A percentile compares a stretch with the other conserved stretches of the same genome.
phyloP scores from a whole-genome alignment of 1,140 invertebrate species.

The Cyrtorhinus lividipennis region DNA sequence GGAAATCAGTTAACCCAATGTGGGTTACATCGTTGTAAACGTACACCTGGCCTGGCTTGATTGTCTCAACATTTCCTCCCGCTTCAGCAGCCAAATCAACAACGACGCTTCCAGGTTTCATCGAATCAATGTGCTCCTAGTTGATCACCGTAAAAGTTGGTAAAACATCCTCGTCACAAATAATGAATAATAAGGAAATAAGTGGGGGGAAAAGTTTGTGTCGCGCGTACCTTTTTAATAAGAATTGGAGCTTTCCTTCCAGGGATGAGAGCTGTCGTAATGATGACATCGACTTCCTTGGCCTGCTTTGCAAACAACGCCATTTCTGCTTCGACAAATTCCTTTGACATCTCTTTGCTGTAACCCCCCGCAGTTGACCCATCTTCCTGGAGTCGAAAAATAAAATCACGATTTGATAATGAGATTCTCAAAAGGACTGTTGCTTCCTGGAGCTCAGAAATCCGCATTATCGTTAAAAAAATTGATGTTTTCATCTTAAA shows the following conservation, averaged over 20 bases:
- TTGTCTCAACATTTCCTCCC: slow-evolving; percentile 78
- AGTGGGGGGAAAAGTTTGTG: not conserved
- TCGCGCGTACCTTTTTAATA: slow-evolving; percentile 51
- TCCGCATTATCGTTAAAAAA: not conserved
- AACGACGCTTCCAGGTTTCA: slow-evolving; percentile 80
- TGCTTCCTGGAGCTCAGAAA: not conserved
- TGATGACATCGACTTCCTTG: slow-evolving; percentile 64
- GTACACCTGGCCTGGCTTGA: slow-evolving; percentile 60
- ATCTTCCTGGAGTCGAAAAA: slow-evolving; percentile 46
- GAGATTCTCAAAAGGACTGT: too few species aligned
- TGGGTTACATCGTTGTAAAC: slow-evolving; percentile 66
- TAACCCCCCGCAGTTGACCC: slow-evolving; percentile 73
- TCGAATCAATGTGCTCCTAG: slow-evolving; percentile 65
- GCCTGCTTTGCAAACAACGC: slow-evolving; percentile 73
- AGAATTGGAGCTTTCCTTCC: slow-evolving; percentile 70
- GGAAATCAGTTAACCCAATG: slow-evolving; percentile 72
- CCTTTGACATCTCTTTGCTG: slow-evolving; percentile 81
- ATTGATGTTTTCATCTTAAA: slow-evolving; percentile 2
- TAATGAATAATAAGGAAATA: slow-evolving; percentile 3
- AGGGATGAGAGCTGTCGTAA: slow-evolving; percentile 79
- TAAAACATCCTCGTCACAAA: too few species aligned
- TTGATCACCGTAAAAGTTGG: not conserved
- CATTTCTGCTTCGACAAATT: slow-evolving; percentile 75
- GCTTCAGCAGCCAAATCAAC: slow-evolving; percentile 81
- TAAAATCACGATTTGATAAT: slow-evolving; percentile 5